Base-by-base conservation (phyloP, 1,140 invertebrate species). In the Bombus fervidus region DNA sequence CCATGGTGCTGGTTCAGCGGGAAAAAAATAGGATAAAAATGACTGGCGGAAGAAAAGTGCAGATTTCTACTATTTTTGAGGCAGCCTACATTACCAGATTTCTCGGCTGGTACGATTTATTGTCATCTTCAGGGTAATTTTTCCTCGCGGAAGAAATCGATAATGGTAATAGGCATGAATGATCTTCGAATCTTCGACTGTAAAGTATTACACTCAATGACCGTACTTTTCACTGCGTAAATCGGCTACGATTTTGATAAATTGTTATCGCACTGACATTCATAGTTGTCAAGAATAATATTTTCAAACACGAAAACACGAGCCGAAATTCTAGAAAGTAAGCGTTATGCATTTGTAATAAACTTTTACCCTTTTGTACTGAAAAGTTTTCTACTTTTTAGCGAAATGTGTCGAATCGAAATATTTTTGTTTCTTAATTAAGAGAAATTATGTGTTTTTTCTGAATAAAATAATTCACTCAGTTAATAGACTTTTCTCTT, bases 1-100 rank as follows among this genome's bases (percentile, higher is more conserved):
- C 12, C n/a, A 28, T 39, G 34, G 39, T 43, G 28, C 18, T 59
- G 39, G 41, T 73, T 59, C 69, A 82, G 18, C n/a, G 28, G 18
- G 37, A 1, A 18, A 34, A 34, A 73, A 64, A 74, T 64, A 74
- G 53, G 69, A 73, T 59, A 74, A 71, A 82, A 64, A 82, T 62
- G 71, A 81, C 28, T 37, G 72, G 47, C n/a, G 28, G 22, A n/a
- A 62, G 69, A 43, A 74, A 74, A 82, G 37, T 64, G 47, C 53
- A 34, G 34, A 41, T 22, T 62, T 62, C 22, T 18, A 64, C 47
- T 64, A 73, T 74, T 82, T 74, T 74, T 18, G 22, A 3, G n/a
- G 9, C 12, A 31, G 22, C 12, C 10, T 25, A 39, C 53, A 59
- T 74, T 81, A 43, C 18, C n/a, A 13, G 39, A 72, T 62, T 64